These are phyloP conservation scores for Aeoliscus strigatus DNA, from an alignment of 2,797 vertebrate species.

Conservation along the genomic window DNA sequence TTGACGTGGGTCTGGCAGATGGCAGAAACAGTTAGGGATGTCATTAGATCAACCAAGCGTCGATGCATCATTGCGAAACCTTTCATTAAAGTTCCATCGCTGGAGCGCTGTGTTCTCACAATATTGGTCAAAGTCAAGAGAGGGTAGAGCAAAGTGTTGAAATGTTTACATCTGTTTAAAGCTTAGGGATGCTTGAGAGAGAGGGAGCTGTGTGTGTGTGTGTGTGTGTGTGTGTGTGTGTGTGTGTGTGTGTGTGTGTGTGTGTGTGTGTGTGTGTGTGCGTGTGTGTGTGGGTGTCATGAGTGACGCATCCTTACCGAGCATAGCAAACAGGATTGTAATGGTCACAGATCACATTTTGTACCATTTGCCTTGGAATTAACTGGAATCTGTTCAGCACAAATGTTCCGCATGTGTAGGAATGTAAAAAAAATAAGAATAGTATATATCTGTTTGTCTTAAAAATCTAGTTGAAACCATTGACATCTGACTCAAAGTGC, in stretches of 20 bases:
- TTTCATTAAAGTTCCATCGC: slow-evolving; percentile 80
- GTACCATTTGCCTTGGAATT: slow-evolving; percentile 76
- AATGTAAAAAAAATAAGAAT: slow-evolving; percentile 54
- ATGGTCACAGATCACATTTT: slow-evolving; percentile 76
- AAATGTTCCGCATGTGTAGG: slow-evolving; percentile 64
- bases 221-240: slow-evolving; percentile 15
- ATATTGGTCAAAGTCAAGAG: slow-evolving; percentile 75
- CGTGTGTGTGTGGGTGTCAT: slow-evolving; percentile 64
- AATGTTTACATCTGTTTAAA: slow-evolving; percentile 44
- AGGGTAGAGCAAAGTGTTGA: slow-evolving; percentile 66
- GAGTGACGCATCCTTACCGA: slow-evolving; percentile 65
- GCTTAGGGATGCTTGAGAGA: slow-evolving; percentile 45
- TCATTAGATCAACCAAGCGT: slow-evolving; percentile 82
- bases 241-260: slow-evolving; percentile 40
- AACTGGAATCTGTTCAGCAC: slow-evolving; percentile 76
- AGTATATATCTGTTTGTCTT: no score
- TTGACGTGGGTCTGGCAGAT: slow-evolving; percentile 81
- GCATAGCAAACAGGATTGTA: slow-evolving; percentile 72
- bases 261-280: slow-evolving; percentile 32
- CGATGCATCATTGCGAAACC: slow-evolving; percentile 72
- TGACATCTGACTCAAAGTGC: slow-evolving; percentile 67
- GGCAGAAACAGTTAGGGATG: slow-evolving; percentile 82
- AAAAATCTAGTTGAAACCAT: slow-evolving; percentile 57
- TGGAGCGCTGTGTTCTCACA: slow-evolving; percentile 60
- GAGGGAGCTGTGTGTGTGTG: slow-evolving; percentile 15